Conservation (phyloP, 1,140 invertebrate genomes). For the Leptestheria dahalacensis region DNA sequence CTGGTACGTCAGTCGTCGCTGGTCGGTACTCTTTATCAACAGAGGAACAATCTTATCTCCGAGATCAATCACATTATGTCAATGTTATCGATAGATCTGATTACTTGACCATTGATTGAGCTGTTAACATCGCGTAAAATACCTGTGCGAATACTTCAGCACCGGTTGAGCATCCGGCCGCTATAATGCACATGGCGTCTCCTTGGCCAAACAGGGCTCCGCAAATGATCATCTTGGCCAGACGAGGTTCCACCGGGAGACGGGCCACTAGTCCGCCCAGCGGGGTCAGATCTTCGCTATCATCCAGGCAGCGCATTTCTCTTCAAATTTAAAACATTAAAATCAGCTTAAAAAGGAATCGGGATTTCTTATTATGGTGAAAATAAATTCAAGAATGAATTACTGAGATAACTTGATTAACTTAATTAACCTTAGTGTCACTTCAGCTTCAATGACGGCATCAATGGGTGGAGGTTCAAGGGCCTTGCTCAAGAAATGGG, state of each 20-base stretch:
- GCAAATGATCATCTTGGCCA: slow-evolving; percentile 90
- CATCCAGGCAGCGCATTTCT: slow-evolving; percentile 78
- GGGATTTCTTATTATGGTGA: no score
- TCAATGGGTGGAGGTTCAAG: slow-evolving; percentile 78
- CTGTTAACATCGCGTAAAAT: slow-evolving; percentile 20
- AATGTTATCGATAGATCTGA: no score
- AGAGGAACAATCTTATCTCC: no score
- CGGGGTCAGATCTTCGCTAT: slow-evolving; percentile 68
- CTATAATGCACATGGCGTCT: slow-evolving; percentile 80
- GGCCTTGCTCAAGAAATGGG: slow-evolving; percentile 83
- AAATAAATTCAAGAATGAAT: no score
- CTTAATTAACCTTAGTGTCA: slow-evolving; percentile 24
- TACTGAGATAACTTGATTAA: no score
- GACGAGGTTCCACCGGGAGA: slow-evolving; percentile 75
- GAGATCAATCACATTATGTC: no score
- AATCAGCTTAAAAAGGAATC: no score
- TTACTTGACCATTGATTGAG: no score
- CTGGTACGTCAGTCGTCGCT: slow-evolving; percentile 46
- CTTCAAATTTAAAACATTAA: slow-evolving; percentile 28
- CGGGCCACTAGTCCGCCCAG: slow-evolving; percentile 82
- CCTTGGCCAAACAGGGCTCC: slow-evolving; percentile 71
- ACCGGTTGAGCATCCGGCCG: slow-evolving; percentile 81
- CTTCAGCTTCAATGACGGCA: slow-evolving; percentile 33
- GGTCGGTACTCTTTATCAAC: slow-evolving; percentile 30
- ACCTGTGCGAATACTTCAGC: slow-evolving; percentile 69